These are phyloP conservation scores for Probosciger aterrimus DNA, from an alignment of 2,113 vertebrate genomes.

Conservation along the genomic window DNA sequence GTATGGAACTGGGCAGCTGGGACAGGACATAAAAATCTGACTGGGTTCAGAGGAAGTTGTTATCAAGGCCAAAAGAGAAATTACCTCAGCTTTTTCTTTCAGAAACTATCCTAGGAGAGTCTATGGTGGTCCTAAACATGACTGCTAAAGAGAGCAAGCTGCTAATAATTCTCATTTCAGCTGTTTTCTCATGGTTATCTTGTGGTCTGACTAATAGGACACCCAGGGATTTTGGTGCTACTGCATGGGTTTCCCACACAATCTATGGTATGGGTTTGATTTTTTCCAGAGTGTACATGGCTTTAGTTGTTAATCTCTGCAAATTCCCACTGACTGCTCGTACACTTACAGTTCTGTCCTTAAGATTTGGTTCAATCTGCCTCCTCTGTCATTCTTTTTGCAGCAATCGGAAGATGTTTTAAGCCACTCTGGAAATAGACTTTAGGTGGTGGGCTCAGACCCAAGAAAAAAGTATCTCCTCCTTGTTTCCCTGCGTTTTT, in stretches of 20 bases:
- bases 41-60: not conserved
- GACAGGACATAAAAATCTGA: not conserved
- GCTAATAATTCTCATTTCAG: not conserved
- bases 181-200: not conserved
- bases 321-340: not conserved
- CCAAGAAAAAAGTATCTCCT: not conserved
- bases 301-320: not conserved
- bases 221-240: not conserved
- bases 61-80: not conserved
- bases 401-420: not conserved
- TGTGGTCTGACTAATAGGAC: conserved; percentile 8
- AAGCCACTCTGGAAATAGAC: not conserved
- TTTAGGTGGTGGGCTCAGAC: not conserved
- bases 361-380: not conserved
- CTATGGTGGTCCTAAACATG: not conserved
- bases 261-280: not conserved
- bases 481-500: not conserved
- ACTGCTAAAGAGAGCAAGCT: not conserved
- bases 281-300: not conserved
- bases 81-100: not conserved
- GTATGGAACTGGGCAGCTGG: not conserved
- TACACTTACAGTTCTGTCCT: not conserved
- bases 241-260: not conserved
- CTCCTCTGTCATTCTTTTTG: not conserved
- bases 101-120: not conserved